Evolutionary conservation across 2,888 invertebrate genomes (phyloP), one percentile per base, ranked within the genome.

Genomic region (Eilema depressum): DNA sequence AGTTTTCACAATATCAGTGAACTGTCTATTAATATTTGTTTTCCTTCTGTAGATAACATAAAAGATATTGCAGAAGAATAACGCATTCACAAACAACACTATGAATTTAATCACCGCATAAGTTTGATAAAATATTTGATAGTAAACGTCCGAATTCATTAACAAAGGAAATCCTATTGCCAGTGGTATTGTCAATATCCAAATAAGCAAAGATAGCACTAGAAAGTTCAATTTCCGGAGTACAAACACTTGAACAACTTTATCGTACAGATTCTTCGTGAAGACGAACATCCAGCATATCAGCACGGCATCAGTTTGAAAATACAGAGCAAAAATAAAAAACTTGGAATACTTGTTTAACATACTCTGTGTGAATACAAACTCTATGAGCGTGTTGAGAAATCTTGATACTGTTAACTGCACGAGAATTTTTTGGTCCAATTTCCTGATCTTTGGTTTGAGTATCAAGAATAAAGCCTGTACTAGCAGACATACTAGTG

Each of bases 211-310:
- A 0, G 87, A 86, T 0, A 86, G 68, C 0, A 83, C 1, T 0
- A 78, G 11, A 3, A 92, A 80, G 56, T 83, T 87, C 14, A 72
- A 73, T 59, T 85, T 84, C n/a, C 80, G 77, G 5, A 82, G 62
- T 3, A 77, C 71, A 41, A 91, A 91, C 56, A 91, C 93, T 3
- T 87, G 59, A 1, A 93, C 87, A 10, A 92, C 85, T 81, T 92
- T 92, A 23, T 91, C 87, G 74, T 92, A 93, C 11, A 94, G 75
- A 69, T 92, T 90, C 74, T 90, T 91, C 0, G 91, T 89, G 71
- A 91, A 93, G 3, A 92, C 71, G 57, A 91, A 91, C 92, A 92
- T 93, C 86, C 91, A 90, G 20, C 84, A 82, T 0, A 92, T 74
- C 0, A 93, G 68, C 0, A 86, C 88, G 0, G 86, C 83, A 56